These are phyloP conservation scores for Euphydryas editha DNA, from an alignment of 2,888 invertebrate genomes.

Conservation along the genomic window DNA sequence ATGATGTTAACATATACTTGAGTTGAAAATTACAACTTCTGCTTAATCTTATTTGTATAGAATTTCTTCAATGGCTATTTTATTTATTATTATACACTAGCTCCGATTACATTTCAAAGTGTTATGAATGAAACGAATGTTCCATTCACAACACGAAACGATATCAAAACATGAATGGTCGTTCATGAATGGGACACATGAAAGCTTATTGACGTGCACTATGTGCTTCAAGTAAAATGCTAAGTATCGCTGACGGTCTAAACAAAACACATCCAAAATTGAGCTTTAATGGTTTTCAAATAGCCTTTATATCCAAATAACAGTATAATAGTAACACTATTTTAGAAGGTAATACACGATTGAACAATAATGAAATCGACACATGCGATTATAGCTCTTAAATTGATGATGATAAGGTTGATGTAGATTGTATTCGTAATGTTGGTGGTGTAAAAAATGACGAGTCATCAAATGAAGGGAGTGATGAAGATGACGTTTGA, in stretches of 20 bases:
- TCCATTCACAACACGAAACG: constrained; percentile 25
- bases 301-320: constrained; percentile 32
- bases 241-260: constrained; percentile 22
- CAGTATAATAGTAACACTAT: constrained; percentile 19
- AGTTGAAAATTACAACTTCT: not conserved
- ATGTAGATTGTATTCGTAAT: not conserved
- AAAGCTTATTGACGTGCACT: constrained; percentile 62
- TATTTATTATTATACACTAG: not conserved
- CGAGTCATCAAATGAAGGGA: constrained; percentile 64
- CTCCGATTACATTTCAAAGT: not conserved
- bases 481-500: constrained; percentile 64
- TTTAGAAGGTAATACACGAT: constrained; percentile 18
- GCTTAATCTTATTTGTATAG: not conserved
- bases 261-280: constrained; percentile 21
- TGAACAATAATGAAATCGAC: not conserved
- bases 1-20: too few species aligned
- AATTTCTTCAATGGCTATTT: not conserved
- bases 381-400: constrained; percentile 29
- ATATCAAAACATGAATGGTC: constrained; percentile 63
- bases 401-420: constrained; percentile 11
- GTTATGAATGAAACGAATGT: constrained; percentile 43
- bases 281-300: constrained; percentile 32
- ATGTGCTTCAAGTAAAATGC: constrained; percentile 44
- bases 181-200: constrained; percentile 66
- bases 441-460: constrained; percentile 42